Conservation (phyloP, 2,888 invertebrate species). For the Hirtodrosophila confusa region DNA sequence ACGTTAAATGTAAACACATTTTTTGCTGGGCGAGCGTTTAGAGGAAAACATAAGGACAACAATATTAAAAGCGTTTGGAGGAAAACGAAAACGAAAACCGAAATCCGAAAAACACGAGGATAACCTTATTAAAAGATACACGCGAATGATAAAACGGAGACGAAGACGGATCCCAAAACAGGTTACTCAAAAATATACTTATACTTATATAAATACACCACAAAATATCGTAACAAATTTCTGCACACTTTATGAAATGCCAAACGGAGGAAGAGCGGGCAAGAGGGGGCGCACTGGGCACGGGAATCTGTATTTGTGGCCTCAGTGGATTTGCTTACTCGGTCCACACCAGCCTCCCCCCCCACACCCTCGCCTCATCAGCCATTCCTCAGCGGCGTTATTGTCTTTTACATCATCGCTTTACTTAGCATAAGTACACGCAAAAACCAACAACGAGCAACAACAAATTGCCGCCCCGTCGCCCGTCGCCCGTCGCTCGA, state of each 20-base stretch:
- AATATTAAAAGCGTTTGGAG: conserved; percentile 40
- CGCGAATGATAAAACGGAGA: conserved; percentile 40
- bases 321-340: conserved; percentile 65
- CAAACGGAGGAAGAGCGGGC: conserved; percentile 24
- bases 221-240: conserved; percentile 70
- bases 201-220: conserved; percentile 35
- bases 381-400: conserved; percentile 41
- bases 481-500: neutral
- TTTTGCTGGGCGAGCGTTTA: neutral
- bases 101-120: too few species aligned
- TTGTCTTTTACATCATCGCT: conserved; percentile 80
- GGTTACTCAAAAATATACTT: conserved; percentile 42
- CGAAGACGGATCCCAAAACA: conserved; percentile 54
- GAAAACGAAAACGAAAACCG: too few species aligned
- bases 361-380: neutral
- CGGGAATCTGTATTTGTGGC: conserved; percentile 56
- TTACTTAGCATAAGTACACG: conserved; percentile 76
- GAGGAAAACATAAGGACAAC: conserved; percentile 38
- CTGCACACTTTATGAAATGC: conserved; percentile 72
- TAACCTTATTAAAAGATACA: conserved; percentile 7
- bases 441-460: conserved; percentile 55
- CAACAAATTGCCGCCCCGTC: conserved; percentile 64
- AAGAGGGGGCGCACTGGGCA: neutral
- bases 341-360: conserved; percentile 27
- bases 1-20: conserved; percentile 35